A percentile compares a stretch with the other conserved stretches of the same genome.
Evolutionary conservation across 2,113 vertebrate species (phyloP).

Genomic region (Fukomys damarensis): DNA sequence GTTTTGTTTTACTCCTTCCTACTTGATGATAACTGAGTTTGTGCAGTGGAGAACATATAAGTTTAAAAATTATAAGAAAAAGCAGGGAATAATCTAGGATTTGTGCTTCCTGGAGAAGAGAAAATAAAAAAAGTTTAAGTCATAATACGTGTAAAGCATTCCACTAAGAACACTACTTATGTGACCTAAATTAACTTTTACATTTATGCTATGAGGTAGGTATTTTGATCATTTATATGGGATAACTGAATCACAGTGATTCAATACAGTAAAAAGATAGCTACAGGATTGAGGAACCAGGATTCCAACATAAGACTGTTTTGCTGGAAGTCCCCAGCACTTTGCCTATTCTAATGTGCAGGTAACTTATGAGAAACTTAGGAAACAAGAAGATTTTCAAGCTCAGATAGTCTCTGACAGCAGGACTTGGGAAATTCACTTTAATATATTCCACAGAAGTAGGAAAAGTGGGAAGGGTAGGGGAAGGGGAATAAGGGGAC

Average conservation of each 20-base stretch:
- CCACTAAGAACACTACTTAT: background rate
- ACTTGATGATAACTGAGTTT: background rate
- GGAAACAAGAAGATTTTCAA: constrained; percentile 21
- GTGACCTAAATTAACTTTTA: background rate
- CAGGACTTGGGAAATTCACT: background rate
- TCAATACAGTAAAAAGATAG: background rate
- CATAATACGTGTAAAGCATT: background rate
- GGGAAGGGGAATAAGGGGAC: too few relatives aligned
- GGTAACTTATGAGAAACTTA: background rate
- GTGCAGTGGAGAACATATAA: background rate
- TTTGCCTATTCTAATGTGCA: background rate
- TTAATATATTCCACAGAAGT: background rate
- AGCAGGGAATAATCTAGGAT: background rate
- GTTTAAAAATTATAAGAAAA: background rate
- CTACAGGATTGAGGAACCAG: background rate
- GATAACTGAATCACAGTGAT: background rate
- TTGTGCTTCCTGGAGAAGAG: background rate
- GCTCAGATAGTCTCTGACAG: background rate
- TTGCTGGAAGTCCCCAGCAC: background rate
- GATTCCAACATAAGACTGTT: background rate
- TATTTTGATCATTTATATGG: background rate
- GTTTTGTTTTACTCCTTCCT: background rate
- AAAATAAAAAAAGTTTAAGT: background rate
- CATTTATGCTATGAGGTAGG: background rate
- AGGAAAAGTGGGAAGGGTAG: too few relatives aligned